Evolutionary conservation across 2,113 vertebrate species (phyloP).

Genomic region (Capreolus pygargus): DNA sequence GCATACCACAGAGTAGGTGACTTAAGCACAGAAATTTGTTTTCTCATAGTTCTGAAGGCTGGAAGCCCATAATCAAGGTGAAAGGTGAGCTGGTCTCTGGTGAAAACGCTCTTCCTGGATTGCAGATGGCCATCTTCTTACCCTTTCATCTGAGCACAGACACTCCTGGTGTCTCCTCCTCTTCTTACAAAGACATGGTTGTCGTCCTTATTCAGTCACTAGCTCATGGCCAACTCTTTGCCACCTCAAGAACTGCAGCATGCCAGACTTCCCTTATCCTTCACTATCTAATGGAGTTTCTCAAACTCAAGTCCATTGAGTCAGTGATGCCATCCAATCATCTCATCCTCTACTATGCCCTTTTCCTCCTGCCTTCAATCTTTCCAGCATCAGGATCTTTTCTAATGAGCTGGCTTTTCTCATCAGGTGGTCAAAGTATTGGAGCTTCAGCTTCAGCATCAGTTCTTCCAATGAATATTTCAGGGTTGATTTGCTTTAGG

Average conservation of each 20-base stretch:
- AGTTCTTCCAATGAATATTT: background rate
- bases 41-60: background rate
- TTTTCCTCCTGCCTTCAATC: background rate
- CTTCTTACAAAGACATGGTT: background rate
- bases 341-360: background rate
- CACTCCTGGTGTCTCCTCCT: background rate
- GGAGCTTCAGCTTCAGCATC: background rate
- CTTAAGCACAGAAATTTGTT: background rate
- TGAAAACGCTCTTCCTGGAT: background rate
- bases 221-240: background rate
- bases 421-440: background rate
- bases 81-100: background rate
- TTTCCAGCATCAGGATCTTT: background rate
- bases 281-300: background rate
- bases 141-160: background rate
- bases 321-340: background rate
- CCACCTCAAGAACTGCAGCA: background rate
- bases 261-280: background rate
- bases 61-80: background rate
- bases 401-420: background rate
- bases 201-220: background rate
- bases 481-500: background rate
- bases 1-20: fast-evolving
- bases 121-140: background rate
- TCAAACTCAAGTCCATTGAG: background rate